A percentile compares a stretch with the other conserved stretches of the same genome.
These are phyloP conservation scores for Zaprionus nigranus DNA, from an alignment of 1,140 invertebrate genomes.

Conservation along the genomic window DNA sequence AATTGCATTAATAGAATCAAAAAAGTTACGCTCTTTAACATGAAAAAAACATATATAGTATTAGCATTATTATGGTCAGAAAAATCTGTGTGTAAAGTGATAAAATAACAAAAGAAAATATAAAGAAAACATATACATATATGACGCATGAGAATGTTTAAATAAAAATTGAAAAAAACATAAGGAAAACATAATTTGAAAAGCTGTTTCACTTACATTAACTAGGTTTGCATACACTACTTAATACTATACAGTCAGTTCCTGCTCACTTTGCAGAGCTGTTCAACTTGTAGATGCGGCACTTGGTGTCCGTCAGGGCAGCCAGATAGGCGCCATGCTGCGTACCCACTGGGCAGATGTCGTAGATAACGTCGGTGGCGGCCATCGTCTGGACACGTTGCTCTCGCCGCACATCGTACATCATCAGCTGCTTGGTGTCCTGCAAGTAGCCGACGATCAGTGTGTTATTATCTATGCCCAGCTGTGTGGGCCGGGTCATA, in stretches of 20 bases:
- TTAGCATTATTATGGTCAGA: conserved; percentile 47
- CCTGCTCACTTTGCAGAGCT: conserved; percentile 20
- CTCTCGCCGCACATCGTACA: conserved; percentile 89
- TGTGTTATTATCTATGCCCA: conserved; percentile 86
- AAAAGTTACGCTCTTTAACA: conserved; percentile 1
- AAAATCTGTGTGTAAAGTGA: conserved; percentile 50
- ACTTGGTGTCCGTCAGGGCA: conserved; percentile 87
- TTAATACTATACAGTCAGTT: not conserved
- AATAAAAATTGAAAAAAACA: conserved; percentile 18
- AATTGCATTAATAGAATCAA: conserved; percentile 18
- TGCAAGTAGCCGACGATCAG: conserved; percentile 89
- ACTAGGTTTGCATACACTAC: not conserved
- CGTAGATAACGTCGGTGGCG: conserved; percentile 87
- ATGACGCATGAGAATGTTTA: conserved; percentile 19
- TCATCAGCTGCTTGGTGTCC: conserved; percentile 86
- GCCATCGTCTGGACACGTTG: conserved; percentile 86
- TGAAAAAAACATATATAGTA: conserved; percentile 25
- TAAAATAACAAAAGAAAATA: conserved; percentile 22
- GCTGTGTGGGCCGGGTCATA: conserved; percentile 87
- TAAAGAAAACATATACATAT: conserved; percentile 14
- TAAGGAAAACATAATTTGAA: not conserved
- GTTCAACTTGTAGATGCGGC: conserved; percentile 87
- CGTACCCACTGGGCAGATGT: conserved; percentile 86
- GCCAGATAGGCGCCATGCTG: conserved; percentile 86
- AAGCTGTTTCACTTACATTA: not conserved